Conservation (phyloP, 2,113 vertebrate genomes). For the Anhinga rufa region DNA sequence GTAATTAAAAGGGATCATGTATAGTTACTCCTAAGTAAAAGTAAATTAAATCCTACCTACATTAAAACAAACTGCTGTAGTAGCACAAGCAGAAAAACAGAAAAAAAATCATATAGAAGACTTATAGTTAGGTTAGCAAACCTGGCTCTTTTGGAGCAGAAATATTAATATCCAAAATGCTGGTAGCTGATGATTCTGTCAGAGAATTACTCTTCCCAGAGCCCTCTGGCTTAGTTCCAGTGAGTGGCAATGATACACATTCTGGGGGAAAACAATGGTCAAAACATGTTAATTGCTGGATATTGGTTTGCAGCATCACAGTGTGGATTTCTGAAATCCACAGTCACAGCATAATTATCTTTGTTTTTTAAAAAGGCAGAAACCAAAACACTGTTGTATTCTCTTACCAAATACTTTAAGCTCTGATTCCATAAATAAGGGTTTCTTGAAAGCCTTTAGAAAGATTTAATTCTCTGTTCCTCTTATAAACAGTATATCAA, state of each 20-base stretch:
- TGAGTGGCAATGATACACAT: background rate
- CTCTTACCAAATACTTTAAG: background rate
- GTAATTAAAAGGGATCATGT: background rate
- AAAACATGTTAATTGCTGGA: background rate
- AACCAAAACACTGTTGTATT: background rate
- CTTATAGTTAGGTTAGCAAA: background rate
- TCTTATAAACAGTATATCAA: background rate
- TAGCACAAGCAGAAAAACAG: background rate
- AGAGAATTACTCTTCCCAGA: background rate
- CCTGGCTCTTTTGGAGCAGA: background rate
- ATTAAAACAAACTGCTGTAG: background rate
- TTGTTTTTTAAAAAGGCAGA: background rate
- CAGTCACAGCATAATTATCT: background rate
- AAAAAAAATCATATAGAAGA: background rate
- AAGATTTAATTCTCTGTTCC: background rate
- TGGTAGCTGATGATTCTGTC: background rate
- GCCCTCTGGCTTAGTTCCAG: background rate
- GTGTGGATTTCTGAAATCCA: background rate
- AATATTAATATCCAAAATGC: background rate
- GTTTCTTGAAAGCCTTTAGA: background rate
- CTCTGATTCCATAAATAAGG: background rate
- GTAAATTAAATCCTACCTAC: background rate
- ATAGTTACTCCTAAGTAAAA: background rate
- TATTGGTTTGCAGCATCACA: background rate
- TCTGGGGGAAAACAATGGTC: background rate